Evolutionary conservation across 1,140 invertebrate genomes (phyloP).

Genomic region (Leptestheria dahalacensis): DNA sequence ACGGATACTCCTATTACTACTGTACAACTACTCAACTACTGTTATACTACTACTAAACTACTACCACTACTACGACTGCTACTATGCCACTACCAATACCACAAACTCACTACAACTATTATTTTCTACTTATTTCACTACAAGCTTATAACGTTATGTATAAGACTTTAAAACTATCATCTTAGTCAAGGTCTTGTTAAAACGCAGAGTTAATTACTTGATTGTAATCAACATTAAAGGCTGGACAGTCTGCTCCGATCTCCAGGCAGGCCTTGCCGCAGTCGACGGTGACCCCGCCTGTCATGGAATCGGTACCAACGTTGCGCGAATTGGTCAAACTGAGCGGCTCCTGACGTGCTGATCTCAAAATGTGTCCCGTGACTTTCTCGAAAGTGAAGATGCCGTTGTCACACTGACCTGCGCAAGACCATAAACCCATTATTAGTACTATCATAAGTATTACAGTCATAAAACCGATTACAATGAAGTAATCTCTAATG

Average conservation of each 20-base stretch:
- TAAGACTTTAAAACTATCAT: too few species aligned
- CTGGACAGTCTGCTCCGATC: slow-evolving; percentile 31
- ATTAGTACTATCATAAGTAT: too few species aligned
- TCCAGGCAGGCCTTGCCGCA: slow-evolving; percentile 27
- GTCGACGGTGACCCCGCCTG: slow-evolving; percentile 30
- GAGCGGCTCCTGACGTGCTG: slow-evolving; percentile 30
- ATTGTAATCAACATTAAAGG: slow-evolving; percentile 33
- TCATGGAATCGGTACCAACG: slow-evolving; percentile 22
- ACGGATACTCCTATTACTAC: too few species aligned
- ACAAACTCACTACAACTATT: too few species aligned
- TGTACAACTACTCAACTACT: too few species aligned
- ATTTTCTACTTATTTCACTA: too few species aligned
- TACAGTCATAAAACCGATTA: slow-evolving; percentile 16
- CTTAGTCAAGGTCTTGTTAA: too few species aligned
- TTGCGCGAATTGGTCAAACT: slow-evolving; percentile 12
- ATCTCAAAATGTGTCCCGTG: slow-evolving; percentile 31
- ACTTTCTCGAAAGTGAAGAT: slow-evolving; percentile 36
- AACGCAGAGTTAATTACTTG: slow-evolving; percentile 20
- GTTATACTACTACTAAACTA: too few species aligned
- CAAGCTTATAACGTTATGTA: too few species aligned
- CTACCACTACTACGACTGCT: too few species aligned
- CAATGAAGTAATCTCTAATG: background rate
- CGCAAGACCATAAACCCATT: too few species aligned
- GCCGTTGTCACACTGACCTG: slow-evolving; percentile 32
- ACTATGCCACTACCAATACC: too few species aligned